These are phyloP conservation scores for Brachyhypopomus gauderio DNA, from an alignment of 2,113 vertebrate species.

Conservation along the genomic window DNA sequence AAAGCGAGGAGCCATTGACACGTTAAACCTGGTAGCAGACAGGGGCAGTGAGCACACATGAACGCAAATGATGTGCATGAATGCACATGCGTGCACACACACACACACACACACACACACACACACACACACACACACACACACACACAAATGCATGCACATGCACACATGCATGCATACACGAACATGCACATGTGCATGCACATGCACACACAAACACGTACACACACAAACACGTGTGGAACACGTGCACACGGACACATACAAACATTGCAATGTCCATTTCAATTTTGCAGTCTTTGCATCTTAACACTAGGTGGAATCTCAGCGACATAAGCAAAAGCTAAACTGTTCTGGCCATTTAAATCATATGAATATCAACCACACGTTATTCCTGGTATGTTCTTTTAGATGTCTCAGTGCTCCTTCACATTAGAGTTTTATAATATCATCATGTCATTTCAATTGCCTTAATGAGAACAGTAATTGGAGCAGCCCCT, in stretches of 20 bases:
- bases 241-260: not conserved
- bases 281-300: not conserved
- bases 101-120: not conserved
- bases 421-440: constrained; percentile 54
- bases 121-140: not conserved
- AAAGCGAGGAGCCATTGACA: constrained; percentile 56
- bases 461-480: constrained; percentile 57
- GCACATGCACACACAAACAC: not conserved
- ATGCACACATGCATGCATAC: not conserved
- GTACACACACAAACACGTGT: constrained; percentile 36
- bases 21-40: constrained; percentile 54
- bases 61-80: not conserved
- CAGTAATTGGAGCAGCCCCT: constrained; percentile 57
- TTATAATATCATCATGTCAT: constrained; percentile 58
- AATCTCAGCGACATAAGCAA: constrained; percentile 33
- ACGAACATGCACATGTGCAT: not conserved
- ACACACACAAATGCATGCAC: not conserved
- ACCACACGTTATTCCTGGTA: constrained; percentile 44
- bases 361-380: constrained; percentile 49
- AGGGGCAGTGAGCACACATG: constrained; percentile 30
- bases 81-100: not conserved
- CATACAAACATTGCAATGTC: not conserved
- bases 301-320: constrained; percentile 13
- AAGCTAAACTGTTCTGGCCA: constrained; percentile 16
- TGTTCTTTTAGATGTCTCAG: constrained; percentile 39